Evolutionary conservation across 2,888 invertebrate genomes (phyloP).

Genomic region (Eupithecia tripunctaria): DNA sequence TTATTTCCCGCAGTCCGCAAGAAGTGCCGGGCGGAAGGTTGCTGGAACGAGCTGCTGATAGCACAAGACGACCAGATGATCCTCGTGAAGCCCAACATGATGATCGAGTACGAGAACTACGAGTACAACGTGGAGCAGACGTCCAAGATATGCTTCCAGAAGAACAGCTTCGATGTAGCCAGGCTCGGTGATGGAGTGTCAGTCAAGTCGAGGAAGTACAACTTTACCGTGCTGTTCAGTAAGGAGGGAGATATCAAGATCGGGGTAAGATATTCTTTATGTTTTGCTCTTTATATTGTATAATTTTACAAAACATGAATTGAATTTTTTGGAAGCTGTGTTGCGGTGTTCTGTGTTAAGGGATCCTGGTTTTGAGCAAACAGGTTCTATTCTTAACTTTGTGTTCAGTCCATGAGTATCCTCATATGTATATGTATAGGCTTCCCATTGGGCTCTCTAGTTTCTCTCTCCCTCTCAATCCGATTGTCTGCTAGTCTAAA

Average conservation of each 20-base stretch:
- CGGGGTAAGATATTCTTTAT: conserved; percentile 82
- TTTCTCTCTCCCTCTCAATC: too few relatives aligned
- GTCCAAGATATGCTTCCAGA: conserved; percentile 85
- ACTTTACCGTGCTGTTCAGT: conserved; percentile 90
- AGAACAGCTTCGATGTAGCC: conserved; percentile 87
- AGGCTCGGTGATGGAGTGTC: conserved; percentile 88
- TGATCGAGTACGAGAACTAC: conserved; percentile 88
- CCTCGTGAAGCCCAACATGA: conserved; percentile 86
- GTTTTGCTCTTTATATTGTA: background rate
- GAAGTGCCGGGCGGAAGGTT: conserved; percentile 85
- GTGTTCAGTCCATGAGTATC: background rate
- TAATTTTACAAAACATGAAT: background rate
- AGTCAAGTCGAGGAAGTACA: conserved; percentile 88
- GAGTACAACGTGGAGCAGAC: conserved; percentile 85
- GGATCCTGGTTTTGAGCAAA: background rate
- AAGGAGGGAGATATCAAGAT: conserved; percentile 88
- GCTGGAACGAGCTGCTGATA: conserved; percentile 87
- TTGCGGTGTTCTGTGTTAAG: background rate
- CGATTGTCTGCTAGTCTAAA: background rate
- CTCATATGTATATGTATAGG: too few relatives aligned
- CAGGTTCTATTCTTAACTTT: too few relatives aligned
- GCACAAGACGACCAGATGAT: conserved; percentile 85
- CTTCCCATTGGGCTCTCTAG: background rate
- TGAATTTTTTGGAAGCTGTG: background rate
- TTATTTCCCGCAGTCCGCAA: conserved; percentile 81